Base-by-base conservation (phyloP, 1,140 invertebrate species). In the Cherax quadricarinatus region DNA sequence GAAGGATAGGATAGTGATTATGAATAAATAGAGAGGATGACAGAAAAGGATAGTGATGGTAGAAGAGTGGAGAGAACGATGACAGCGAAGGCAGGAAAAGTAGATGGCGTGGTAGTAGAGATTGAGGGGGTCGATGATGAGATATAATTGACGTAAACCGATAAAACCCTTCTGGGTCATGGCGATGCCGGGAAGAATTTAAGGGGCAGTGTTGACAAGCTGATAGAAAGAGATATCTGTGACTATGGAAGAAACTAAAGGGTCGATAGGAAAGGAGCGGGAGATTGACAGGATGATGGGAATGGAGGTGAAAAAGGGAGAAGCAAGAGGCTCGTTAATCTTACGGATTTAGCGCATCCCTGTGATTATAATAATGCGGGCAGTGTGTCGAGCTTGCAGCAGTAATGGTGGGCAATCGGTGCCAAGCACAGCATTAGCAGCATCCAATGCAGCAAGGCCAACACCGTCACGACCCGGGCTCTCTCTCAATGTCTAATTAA, bases 401-500 rank as follows among this genome's bases (percentile, higher is more conserved):
- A 30, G 70, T 75, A 75, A 75, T 30, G 16, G 70, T 75, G 70
- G 70, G 6, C 70, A 30, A 75, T 75, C n/a, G 24, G 30, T 41
- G 5, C 24, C 9, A 21, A 75, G 24, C 70, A 30, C 70, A 7
- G 21, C 70, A 30, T 75, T 75, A 75, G 24, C 70, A 41, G 30
- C 30, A 41, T 21, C 70, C 70, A 75, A 6, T 75, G 12, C n/a
- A 30, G n/a, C n/a, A 75, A 75, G 70, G 24, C 30, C 70, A 75
- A 9, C n/a, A 75, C 7, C n/a, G 30, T 30, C 70, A 75, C 70
- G 70, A 41, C 30, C n/a, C n/a, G 30, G 12, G 24, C 4, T 3
- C n/a, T 75, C 70, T 30, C 70, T 75, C n/a, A 75, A 30, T 75
- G 6, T 75, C 70, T 75, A 75, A 75, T 75, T 75, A 75, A 30